A percentile compares a stretch with the other conserved stretches of the same genome.
Conservation (phyloP, 2,113 vertebrate species). For the Ia io region DNA sequence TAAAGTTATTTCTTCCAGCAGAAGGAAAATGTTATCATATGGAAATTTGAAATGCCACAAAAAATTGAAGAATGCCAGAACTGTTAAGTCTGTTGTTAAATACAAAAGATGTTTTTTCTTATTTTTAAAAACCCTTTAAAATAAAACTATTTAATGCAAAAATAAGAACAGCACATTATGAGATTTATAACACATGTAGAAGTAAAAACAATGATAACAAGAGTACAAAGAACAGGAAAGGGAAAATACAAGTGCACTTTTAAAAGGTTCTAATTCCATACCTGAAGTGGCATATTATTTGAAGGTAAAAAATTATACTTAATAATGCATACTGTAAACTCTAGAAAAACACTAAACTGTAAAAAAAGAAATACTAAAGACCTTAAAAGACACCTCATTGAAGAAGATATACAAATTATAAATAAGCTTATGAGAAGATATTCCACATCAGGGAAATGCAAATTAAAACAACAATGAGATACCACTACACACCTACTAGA, state of each 20-base stretch:
- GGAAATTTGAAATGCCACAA: background rate
- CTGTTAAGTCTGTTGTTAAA: background rate
- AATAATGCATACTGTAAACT: background rate
- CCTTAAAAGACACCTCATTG: background rate
- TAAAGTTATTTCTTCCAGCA: background rate
- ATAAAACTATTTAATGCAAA: background rate
- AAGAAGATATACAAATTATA: background rate
- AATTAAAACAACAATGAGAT: background rate
- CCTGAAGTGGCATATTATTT: background rate
- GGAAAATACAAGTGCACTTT: background rate
- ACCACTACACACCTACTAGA: background rate
- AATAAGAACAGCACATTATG: background rate
- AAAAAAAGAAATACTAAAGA: background rate
- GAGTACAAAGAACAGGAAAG: background rate
- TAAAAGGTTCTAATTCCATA: background rate
- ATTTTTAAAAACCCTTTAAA: conserved; percentile 17
- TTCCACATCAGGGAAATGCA: background rate
- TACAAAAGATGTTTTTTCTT: background rate
- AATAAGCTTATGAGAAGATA: background rate
- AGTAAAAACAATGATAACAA: background rate
- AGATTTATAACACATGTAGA: background rate
- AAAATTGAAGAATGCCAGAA: background rate
- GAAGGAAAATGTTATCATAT: background rate
- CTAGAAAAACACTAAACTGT: background rate
- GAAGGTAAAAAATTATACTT: background rate